A percentile compares a stretch with the other conserved stretches of the same genome.
phyloP scores from a whole-genome alignment of 2,113 vertebrate species.

The Salvelinus sp. region DNA sequence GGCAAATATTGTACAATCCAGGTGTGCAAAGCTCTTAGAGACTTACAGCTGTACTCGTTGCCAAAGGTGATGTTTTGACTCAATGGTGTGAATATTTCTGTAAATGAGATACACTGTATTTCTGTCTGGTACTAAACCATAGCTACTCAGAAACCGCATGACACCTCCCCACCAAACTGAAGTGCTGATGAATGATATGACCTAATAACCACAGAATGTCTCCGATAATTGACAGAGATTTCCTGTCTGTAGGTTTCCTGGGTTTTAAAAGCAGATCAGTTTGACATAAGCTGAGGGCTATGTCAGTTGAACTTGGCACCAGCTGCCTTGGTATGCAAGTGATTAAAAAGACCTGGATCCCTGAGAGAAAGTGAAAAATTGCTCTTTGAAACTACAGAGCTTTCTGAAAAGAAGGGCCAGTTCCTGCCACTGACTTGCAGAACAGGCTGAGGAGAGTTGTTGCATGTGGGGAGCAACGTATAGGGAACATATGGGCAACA shows the following conservation, averaged over 20 bases:
- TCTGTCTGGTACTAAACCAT: too few species aligned
- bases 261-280: constrained; percentile 11
- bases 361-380: not conserved
- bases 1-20: too few species aligned
- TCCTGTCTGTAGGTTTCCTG: constrained; percentile 21
- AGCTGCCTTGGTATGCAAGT: constrained; percentile 20
- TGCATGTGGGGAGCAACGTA: not conserved
- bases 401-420: not conserved
- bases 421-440: not conserved
- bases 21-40: too few species aligned
- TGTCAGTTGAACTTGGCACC: constrained; percentile 31
- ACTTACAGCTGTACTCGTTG: too few species aligned
- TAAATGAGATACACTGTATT: too few species aligned
- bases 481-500: not conserved
- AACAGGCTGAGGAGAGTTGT: not conserved
- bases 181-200: not conserved
- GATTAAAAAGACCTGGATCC: constrained; percentile 14
- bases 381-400: constrained; percentile 7
- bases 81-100: too few species aligned
- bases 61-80: too few species aligned
- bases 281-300: constrained; percentile 19
- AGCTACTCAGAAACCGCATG: too few species aligned
- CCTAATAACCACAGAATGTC: not conserved
- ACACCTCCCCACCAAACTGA: too few species aligned
- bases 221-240: constrained; percentile 5